Conservation (phyloP, 2,113 vertebrate genomes). For the Circaetus gallicus region DNA sequence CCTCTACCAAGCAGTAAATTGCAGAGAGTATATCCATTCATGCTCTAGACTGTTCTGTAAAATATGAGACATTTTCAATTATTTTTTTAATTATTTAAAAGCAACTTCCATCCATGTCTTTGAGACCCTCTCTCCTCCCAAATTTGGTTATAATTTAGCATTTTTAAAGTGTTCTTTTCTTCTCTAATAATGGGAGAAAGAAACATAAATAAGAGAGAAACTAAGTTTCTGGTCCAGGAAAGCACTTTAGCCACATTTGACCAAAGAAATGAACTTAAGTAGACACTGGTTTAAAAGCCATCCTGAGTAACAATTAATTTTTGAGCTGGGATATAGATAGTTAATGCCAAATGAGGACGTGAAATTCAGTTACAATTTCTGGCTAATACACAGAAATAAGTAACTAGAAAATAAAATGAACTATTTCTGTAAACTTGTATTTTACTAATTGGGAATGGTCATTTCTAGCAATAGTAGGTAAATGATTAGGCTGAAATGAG, state of each 20-base stretch:
- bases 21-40: neutral
- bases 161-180: neutral
- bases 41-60: neutral
- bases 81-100: neutral
- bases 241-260: neutral
- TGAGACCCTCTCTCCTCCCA: neutral
- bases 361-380: neutral
- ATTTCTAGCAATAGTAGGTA: neutral
- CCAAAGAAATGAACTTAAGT: neutral
- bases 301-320: neutral
- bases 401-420: neutral
- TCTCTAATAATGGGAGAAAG: neutral
- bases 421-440: neutral
- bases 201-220: neutral
- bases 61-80: neutral
- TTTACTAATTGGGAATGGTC: neutral
- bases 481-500: neutral
- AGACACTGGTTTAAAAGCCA: neutral
- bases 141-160: neutral
- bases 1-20: neutral
- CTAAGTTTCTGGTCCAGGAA: neutral
- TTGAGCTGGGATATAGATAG: neutral
- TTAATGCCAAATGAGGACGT: neutral
- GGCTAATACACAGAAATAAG: neutral
- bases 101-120: neutral